phyloP scores from a whole-genome alignment of 2,113 vertebrate species.

The Thamnophis sirtalis region DNA sequence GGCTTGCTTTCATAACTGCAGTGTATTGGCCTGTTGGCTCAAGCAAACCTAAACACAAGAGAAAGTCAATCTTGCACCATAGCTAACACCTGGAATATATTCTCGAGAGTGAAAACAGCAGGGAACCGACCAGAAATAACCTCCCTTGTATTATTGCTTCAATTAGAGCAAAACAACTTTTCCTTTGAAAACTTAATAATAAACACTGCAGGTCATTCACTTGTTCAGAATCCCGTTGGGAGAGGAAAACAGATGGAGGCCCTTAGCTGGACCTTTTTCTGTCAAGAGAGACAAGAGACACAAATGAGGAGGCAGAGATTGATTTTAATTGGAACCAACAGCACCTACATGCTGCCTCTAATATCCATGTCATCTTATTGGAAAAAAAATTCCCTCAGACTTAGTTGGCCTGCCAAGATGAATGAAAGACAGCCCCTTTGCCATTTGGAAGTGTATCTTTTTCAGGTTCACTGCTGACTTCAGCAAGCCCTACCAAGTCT shows the following conservation, averaged over 20 bases:
- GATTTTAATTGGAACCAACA: constrained; percentile 82
- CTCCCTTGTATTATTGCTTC: constrained; percentile 76
- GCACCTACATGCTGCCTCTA: constrained; percentile 68
- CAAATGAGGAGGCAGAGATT: constrained; percentile 77
- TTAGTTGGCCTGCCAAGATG: constrained; percentile 48
- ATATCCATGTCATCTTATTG: constrained; percentile 72
- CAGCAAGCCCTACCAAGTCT: constrained; percentile 48
- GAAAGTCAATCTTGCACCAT: constrained; percentile 58
- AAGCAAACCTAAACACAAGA: constrained; percentile 54
- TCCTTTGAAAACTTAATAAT: constrained; percentile 81
- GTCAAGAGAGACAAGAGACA: constrained; percentile 70
- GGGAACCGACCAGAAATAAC: constrained; percentile 82
- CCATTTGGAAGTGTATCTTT: constrained; percentile 52
- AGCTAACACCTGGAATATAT: constrained; percentile 79
- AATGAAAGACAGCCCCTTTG: constrained; percentile 60
- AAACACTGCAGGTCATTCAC: constrained; percentile 81
- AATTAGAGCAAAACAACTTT: constrained; percentile 84
- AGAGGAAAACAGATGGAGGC: constrained; percentile 73
- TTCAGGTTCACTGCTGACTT: constrained; percentile 57
- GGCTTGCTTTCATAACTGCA: constrained; percentile 43
- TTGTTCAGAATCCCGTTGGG: constrained; percentile 75
- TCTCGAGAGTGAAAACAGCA: constrained; percentile 79
- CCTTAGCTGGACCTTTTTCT: constrained; percentile 69
- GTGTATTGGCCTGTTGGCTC: constrained; percentile 67
- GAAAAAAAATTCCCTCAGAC: constrained; percentile 48